A percentile compares a stretch with the other conserved stretches of the same genome.
Evolutionary conservation across 2,888 invertebrate species (phyloP).

Genomic region (Fragum sueziense): DNA sequence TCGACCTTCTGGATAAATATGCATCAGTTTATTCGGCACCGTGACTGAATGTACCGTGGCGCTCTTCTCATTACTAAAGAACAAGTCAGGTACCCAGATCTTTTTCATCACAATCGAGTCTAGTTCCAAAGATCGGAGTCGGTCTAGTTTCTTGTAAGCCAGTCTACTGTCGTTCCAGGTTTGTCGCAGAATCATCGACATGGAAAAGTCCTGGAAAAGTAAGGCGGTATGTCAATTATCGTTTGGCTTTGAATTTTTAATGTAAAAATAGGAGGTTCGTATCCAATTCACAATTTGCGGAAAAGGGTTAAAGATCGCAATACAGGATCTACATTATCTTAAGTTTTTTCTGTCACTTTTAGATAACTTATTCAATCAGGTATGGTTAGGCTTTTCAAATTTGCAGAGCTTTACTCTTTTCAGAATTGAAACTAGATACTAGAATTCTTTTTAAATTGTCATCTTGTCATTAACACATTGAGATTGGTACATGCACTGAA

Average conservation of each 20-base stretch:
- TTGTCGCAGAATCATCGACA: slow-evolving; percentile 71
- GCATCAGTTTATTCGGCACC: slow-evolving; percentile 76
- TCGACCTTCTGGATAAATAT: slow-evolving; percentile 74
- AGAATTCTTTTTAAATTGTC: too few relatives aligned
- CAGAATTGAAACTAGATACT: too few relatives aligned
- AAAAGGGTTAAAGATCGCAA: not conserved
- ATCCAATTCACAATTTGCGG: too few relatives aligned
- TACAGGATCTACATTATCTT: not conserved
- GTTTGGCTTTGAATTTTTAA: too few relatives aligned
- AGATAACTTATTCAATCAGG: too few relatives aligned
- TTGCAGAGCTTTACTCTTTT: too few relatives aligned
- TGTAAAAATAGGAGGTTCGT: too few relatives aligned
- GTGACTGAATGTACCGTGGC: slow-evolving; percentile 75
- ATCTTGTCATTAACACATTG: too few relatives aligned
- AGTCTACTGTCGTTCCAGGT: slow-evolving; percentile 71
- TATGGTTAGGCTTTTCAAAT: too few relatives aligned
- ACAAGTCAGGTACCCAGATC: slow-evolving; percentile 78
- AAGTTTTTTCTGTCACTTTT: too few relatives aligned
- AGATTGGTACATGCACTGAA: too few relatives aligned
- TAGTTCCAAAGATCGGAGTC: slow-evolving; percentile 69
- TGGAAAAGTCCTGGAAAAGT: slow-evolving; percentile 69
- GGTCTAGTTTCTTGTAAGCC: slow-evolving; percentile 54
- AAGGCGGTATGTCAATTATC: too few relatives aligned
- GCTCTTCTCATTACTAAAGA: slow-evolving; percentile 76
- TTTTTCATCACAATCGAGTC: slow-evolving; percentile 71